Evolutionary conservation across 2,113 vertebrate genomes (phyloP), one percentile per base, ranked within the genome.

Genomic region (Erythrolamprus reginae): DNA sequence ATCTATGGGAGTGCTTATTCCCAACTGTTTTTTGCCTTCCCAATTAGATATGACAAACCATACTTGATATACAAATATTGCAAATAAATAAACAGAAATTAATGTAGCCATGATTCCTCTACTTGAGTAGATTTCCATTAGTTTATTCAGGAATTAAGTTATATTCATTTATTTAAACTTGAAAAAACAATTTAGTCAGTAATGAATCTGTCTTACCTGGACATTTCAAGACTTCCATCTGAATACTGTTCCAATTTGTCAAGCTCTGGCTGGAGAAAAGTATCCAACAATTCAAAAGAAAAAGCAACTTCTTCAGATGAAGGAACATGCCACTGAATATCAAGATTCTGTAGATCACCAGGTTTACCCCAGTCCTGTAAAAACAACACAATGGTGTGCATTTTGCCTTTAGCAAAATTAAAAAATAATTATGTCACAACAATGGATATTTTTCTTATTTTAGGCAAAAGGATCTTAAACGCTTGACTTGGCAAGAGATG

Each of bases 311-410:
- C 99, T 92, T 98, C 98, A 24, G 97, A 89, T 87, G 98, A 98
- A 86, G 99, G 98, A 92, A 99, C 98, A 47, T 99, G 99, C 99
- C 99, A 99, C 90, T 98, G 98, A 93, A 99, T 99, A 53, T 98
- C 97, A 89, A 99, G 96, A 93, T 98, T 98, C 98, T 98, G 98
- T 38, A 99, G 94, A 94, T 99, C 98, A 17, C 99, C 99, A n/a
- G 99, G 98, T 58, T 98, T 98, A 94, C 99, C 99, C 99, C 99
- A 99, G 95, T 99, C 99, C 99, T 99, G 93, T 3, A 94, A 82
- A 24, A 90, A 84, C 95, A 0, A 95, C 70, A 26, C 21, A 65
- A 84, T 45, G 33, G 13, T 65, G 58, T 56, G 89, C 7, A 65
- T 12, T 70, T 47, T n/a, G n/a, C 10, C 52, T 65, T 61, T 89